Conservation (phyloP, 37 sponge, comb jelly and placozoan genomes). For the Chondrilla cf. caribensis region DNA sequence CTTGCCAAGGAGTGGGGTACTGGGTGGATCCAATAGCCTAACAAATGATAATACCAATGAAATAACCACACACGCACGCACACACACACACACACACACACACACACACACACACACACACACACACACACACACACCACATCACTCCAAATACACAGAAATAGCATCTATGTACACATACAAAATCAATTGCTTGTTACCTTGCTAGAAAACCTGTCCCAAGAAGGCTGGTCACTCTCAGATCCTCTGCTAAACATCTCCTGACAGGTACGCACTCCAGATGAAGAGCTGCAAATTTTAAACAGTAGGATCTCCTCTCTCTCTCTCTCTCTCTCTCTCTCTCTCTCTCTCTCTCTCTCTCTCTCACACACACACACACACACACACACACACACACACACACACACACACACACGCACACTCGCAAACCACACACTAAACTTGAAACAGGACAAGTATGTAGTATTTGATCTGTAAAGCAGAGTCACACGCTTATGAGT, state of each 20-base stretch:
- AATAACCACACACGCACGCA: no score
- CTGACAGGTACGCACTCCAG: not conserved
- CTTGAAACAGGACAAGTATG: not conserved
- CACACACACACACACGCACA: not conserved
- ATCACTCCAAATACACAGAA: no score
- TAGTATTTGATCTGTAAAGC: not conserved
- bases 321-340: not conserved
- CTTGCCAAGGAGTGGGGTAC: no score
- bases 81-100: no score
- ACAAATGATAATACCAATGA: no score
- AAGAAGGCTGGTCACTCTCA: not conserved
- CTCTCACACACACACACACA: not conserved
- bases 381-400: conserved; percentile 22
- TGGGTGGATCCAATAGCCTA: no score
- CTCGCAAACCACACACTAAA: conserved; percentile 12
- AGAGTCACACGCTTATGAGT: not conserved
- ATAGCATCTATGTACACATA: no score
- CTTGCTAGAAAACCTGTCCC: no score
- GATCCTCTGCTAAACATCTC: not conserved
- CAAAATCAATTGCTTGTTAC: no score
- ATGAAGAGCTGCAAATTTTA: not conserved
- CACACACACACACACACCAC: no score
- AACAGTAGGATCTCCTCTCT: not conserved
- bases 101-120: no score
- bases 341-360: not conserved